Conservation (phyloP, 2,113 vertebrate species). For the Murina feae region DNA sequence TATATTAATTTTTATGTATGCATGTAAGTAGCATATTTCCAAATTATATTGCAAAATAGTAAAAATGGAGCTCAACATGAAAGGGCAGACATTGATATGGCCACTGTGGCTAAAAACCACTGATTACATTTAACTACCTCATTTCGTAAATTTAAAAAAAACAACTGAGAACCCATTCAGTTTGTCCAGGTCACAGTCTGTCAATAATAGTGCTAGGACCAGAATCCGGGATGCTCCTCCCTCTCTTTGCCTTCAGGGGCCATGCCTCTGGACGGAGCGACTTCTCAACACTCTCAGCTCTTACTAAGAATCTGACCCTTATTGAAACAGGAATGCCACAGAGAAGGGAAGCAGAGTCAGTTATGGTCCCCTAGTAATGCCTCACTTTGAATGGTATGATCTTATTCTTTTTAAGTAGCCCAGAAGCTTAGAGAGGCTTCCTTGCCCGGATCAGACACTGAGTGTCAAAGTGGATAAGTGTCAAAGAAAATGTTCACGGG, state of each 20-base stretch:
- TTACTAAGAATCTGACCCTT: neutral
- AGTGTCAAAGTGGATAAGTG: neutral
- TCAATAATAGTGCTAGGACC: neutral
- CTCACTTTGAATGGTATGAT: neutral
- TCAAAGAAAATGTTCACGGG: neutral
- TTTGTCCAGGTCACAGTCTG: neutral
- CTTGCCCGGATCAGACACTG: neutral
- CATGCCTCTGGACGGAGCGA: neutral
- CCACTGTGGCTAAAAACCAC: neutral
- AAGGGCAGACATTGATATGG: neutral
- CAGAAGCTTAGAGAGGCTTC: neutral
- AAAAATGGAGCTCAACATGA: neutral
- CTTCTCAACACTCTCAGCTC: neutral
- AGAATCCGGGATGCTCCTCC: neutral
- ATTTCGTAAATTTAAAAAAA: neutral
- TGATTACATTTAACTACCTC: neutral
- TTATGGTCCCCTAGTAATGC: neutral
- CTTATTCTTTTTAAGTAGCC: neutral
- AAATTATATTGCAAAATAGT: conserved; percentile 32
- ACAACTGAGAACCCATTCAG: neutral
- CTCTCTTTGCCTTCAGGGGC: neutral
- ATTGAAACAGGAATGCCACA: neutral
- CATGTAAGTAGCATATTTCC: neutral
- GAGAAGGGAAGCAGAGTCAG: neutral
- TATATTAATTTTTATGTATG: conserved; percentile 19